Evolutionary conservation across 2,797 vertebrate species (phyloP), one percentile per base, ranked within the genome.

Genomic region (Leptoclinus maculatus): DNA sequence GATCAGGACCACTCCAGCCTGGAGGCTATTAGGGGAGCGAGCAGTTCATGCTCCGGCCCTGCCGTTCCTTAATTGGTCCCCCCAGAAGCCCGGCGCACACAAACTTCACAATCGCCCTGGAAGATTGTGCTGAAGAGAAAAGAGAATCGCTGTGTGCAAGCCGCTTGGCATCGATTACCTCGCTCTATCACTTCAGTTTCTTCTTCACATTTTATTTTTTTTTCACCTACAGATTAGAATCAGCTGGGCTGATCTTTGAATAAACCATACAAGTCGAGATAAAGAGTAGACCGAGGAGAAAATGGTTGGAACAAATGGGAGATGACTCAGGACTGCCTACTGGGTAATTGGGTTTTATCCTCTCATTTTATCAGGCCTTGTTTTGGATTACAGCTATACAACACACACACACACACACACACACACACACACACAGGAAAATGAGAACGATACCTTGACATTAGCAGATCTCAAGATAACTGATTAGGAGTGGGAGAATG

Each of bases 311-410:
- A 91, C 83, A 91, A 93, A 92, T 81, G 81, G 76, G 71, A 88
- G 81, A 90, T 87, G 87, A 91, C 84, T 90, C 88, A 68, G 83
- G 82, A 83, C 75, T 90, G 83, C 89, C 81, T 83, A 73, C 80
- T 91, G 79, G 90, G 87, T 92, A 91, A 93, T 90, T 92, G 90
- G 89, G 84, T 91, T 91, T 91, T 91, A 92, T 92, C 85, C 88
- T 82, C 80, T 80, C 76, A 80, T 89, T 90, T 91, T 82, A 90
- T 91, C 91, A 82, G 76, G 80, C 82, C 87, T 86, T 92, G 86
- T 90, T 93, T 90, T 86, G 82, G 86, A 92, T 89, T 87, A 91
- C 76, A 78, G 80, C 84, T 51, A 32, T 5, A 32, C 29, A 32
- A 32, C 29, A 32, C 29, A 32, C 29, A 32, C 29, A 32, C 29